Evolutionary conservation across 2,888 invertebrate genomes (phyloP).

Genomic region (Diarsia brunnea): DNA sequence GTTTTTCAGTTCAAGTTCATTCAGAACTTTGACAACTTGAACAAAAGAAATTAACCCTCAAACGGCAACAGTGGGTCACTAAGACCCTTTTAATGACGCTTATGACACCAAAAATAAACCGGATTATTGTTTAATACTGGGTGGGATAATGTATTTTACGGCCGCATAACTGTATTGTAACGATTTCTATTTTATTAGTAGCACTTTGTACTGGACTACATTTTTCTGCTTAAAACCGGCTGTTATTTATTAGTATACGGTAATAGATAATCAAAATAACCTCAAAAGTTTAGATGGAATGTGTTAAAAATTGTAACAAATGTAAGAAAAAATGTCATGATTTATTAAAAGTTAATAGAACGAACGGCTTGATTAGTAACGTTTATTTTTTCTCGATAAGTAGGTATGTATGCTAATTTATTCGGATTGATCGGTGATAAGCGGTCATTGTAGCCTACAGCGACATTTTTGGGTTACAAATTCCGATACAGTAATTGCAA

Average conservation of each 20-base stretch:
- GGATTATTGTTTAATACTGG: constrained; percentile 63
- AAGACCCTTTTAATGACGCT: constrained; percentile 56
- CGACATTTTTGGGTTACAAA: constrained; percentile 51
- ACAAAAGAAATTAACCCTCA: constrained; percentile 44
- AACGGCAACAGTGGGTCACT: constrained; percentile 46
- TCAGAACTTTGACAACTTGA: constrained; percentile 27
- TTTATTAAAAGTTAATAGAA: constrained; percentile 16
- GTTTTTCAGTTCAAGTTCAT: constrained; percentile 10
- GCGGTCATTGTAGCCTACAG: constrained; percentile 34
- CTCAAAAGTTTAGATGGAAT: constrained; percentile 52
- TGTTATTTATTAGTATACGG: constrained; percentile 60
- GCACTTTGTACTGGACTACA: constrained; percentile 60
- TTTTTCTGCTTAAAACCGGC: constrained; percentile 66
- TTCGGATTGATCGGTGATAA: constrained; percentile 31
- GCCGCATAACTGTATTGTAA: constrained; percentile 71
- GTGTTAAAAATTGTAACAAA: constrained; percentile 51
- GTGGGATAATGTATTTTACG: constrained; percentile 72
- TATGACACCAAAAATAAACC: constrained; percentile 66
- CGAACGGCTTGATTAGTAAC: constrained; percentile 10
- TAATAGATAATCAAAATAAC: constrained; percentile 36
- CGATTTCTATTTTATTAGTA: constrained; percentile 71
- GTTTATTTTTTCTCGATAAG: constrained; percentile 20
- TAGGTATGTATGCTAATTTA: constrained; percentile 43
- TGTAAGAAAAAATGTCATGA: constrained; percentile 14
- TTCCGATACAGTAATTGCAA: constrained; percentile 48